phyloP scores from a whole-genome alignment of 1,140 invertebrate species.

The Hypothenemus hampei region DNA sequence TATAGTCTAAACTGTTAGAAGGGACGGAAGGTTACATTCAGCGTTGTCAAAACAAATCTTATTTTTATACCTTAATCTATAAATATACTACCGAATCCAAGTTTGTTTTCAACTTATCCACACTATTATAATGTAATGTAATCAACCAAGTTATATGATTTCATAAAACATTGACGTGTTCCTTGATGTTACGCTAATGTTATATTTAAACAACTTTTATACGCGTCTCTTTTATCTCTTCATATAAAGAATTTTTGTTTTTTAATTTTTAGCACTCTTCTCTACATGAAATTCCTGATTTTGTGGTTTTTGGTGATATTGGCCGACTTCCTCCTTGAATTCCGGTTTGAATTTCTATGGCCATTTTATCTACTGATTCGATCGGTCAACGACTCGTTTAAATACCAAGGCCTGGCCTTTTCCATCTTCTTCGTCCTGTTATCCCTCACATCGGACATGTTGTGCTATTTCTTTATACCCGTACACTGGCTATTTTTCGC shows the following conservation, averaged over 20 bases:
- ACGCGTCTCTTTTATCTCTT: too few relatives aligned
- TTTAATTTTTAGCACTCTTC: conserved; percentile 75
- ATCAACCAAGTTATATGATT: background rate
- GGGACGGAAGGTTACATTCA: conserved; percentile 30
- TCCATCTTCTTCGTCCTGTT: conserved; percentile 98
- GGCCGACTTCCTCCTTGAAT: conserved; percentile 96
- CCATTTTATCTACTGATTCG: conserved; percentile 95
- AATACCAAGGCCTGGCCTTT: conserved; percentile 98
- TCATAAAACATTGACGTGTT: background rate
- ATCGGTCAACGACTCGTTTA: conserved; percentile 96
- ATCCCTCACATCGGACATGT: conserved; percentile 96
- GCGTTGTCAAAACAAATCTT: conserved; percentile 39
- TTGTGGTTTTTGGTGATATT: conserved; percentile 93
- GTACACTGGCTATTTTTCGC: conserved; percentile 97
- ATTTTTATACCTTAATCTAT: conserved; percentile 31
- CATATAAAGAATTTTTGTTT: background rate
- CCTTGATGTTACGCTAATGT: background rate
- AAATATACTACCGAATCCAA: conserved; percentile 19
- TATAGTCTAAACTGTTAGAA: background rate
- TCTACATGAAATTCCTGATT: conserved; percentile 94
- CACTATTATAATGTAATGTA: background rate
- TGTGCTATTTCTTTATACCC: conserved; percentile 99
- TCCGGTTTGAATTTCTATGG: conserved; percentile 99
- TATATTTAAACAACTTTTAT: background rate
- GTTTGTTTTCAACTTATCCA: conserved; percentile 6